These are phyloP conservation scores for Larimichthys crocea DNA, from an alignment of 2,113 vertebrate genomes.

Conservation along the genomic window DNA sequence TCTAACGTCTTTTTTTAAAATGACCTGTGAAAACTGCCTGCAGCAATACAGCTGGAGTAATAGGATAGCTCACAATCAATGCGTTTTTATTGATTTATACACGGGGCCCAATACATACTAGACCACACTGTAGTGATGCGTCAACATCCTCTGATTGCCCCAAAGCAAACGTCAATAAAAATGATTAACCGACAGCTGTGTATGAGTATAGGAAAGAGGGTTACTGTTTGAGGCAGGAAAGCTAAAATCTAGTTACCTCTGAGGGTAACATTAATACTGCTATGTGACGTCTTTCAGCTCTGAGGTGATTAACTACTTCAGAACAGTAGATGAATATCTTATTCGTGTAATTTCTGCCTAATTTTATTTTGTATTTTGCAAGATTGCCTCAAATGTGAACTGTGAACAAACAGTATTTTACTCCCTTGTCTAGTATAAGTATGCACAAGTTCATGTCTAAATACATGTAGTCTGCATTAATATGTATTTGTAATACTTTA, in stretches of 20 bases:
- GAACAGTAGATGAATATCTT: not conserved
- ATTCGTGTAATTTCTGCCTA: not conserved
- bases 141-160: slow-evolving; percentile 70
- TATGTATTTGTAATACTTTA: not conserved
- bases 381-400: not conserved
- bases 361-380: not conserved
- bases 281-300: not conserved
- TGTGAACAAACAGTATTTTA: not conserved
- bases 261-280: not conserved
- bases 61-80: slow-evolving; percentile 67
- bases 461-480: slow-evolving; percentile 2
- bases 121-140: slow-evolving; percentile 61
- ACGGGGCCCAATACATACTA: slow-evolving; percentile 54
- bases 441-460: not conserved
- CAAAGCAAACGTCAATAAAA: slow-evolving; percentile 67
- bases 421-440: not conserved
- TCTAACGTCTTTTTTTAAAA: slow-evolving; percentile 8
- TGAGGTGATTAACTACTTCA: not conserved
- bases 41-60: slow-evolving; percentile 52
- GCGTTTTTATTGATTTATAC: slow-evolving; percentile 70
- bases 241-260: not conserved
- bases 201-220: slow-evolving; percentile 13
- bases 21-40: slow-evolving; percentile 42
- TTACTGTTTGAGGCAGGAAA: slow-evolving; percentile 16
- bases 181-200: slow-evolving; percentile 64